Conservation (phyloP, 2,888 invertebrate species). For the Cynaeus angustus region DNA sequence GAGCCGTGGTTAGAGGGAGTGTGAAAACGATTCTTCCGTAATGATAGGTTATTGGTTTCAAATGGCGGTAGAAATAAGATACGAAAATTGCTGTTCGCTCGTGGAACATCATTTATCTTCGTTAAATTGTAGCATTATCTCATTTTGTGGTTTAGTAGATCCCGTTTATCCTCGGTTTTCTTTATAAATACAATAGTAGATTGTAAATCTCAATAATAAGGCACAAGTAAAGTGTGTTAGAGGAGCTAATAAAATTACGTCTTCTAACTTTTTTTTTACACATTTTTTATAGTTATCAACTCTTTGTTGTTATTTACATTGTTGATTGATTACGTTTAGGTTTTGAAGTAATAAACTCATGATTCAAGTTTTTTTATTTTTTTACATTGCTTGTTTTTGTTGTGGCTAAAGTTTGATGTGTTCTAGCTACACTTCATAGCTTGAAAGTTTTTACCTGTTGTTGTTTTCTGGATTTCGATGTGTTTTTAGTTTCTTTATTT, state of each 20-base stretch:
- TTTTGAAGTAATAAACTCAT: too few species aligned
- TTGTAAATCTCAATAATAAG: background rate
- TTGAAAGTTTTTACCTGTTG: too few species aligned
- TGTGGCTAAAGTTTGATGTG: background rate
- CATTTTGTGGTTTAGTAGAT: slow-evolving; percentile 1
- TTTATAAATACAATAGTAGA: slow-evolving; percentile 7
- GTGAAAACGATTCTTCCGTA: slow-evolving; percentile 11
- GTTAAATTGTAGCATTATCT: slow-evolving; percentile 17
- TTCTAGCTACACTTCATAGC: too few species aligned
- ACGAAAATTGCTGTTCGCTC: slow-evolving; percentile 6
- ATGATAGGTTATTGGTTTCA: slow-evolving; percentile 16
- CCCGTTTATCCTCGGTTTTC: background rate
- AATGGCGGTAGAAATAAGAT: slow-evolving; percentile 18
- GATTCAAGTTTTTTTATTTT: background rate
- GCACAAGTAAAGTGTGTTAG: background rate
- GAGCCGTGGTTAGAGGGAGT: background rate
- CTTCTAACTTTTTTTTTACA: too few species aligned
- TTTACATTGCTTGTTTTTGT: background rate
- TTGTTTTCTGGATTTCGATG: too few species aligned
- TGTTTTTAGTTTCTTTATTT: too few species aligned
- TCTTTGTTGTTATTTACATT: too few species aligned
- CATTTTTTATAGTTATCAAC: too few species aligned
- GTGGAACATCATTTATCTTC: slow-evolving; percentile 14
- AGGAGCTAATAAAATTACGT: background rate
- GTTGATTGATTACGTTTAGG: too few species aligned